Evolutionary conservation across 2,113 vertebrate genomes (phyloP), one percentile per base, ranked within the genome.

Genomic region (Mesocricetus auratus): DNA sequence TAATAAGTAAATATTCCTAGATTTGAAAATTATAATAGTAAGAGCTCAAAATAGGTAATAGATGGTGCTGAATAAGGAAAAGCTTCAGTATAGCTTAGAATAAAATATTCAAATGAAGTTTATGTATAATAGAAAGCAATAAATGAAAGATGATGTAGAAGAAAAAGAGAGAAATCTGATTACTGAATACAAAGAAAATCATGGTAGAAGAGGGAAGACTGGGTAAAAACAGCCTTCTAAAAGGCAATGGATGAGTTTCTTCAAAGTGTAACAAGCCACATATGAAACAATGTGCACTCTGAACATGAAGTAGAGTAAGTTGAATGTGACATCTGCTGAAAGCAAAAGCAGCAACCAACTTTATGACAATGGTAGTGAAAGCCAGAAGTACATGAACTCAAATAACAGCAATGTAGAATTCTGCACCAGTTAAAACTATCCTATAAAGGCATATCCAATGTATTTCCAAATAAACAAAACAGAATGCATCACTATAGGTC

Each of bases 71-170:
- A 82, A 93, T 75, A 91, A 33, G 81, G 7, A 69, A 50, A 66
- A 74, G 81, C 16, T 86, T 24, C 50, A 81, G 42, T 68, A 81
- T 56, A 53, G 75, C 3, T 91, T 10, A 36, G 39, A 86, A 69
- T 81, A 83, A 79, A 71, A 75, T 86, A 89, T 64, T 91, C 1
- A 39, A 93, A 81, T 94, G 21, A 94, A 94, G 31, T 1, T 62
- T 93, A 31, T 26, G 19, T 75, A 39, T 74, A 45, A 88, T 91
- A 60, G 39, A 87, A 88, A 16, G 16, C 73, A 68, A 93, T 33
- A 24, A 47, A 4, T n/a, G 1, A 74, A 90, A 73, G 64, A 88
- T 9, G 64, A 42, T 42, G n/a, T 45, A 53, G 56, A 36, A 53
- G 1, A 2, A 22, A 73, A 7, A 9, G 1, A 60, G 47, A 33